Evolutionary conservation across 2,888 invertebrate species (phyloP).

Genomic region (Leptinotarsa peninsularis): DNA sequence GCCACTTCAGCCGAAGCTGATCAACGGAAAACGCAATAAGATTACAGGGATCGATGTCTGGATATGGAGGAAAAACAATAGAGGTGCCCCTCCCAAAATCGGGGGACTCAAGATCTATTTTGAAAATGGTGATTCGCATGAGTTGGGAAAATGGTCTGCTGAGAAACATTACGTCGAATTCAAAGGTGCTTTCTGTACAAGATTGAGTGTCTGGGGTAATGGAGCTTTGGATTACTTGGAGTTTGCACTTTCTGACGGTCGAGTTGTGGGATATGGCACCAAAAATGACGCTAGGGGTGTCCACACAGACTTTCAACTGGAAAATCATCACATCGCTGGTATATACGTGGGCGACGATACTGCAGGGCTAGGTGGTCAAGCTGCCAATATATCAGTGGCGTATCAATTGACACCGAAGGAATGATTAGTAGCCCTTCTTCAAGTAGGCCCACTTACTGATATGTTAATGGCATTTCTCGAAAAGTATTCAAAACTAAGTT

Average conservation of each 20-base stretch:
- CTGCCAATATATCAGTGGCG: not conserved
- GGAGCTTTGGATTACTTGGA: slow-evolving; percentile 23
- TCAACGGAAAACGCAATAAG: slow-evolving; percentile 19
- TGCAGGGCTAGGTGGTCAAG: not conserved
- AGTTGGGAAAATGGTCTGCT: not conserved
- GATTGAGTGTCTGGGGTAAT: slow-evolving; percentile 26
- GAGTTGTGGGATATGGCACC: slow-evolving; percentile 18
- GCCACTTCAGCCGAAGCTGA: slow-evolving; percentile 15
- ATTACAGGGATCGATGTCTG: slow-evolving; percentile 18
- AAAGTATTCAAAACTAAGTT: no score
- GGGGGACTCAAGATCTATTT: not conserved
- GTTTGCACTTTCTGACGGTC: slow-evolving; percentile 25
- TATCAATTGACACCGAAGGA: not conserved
- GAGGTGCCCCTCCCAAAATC: not conserved
- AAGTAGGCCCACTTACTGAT: no score
- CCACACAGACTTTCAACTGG: not conserved
- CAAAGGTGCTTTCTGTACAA: not conserved
- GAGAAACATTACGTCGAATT: slow-evolving; percentile 9
- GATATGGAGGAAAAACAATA: slow-evolving; percentile 18
- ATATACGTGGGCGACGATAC: not conserved
- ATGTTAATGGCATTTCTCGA: no score
- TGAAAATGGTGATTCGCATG: not conserved
- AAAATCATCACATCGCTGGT: not conserved
- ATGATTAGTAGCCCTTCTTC: not conserved
- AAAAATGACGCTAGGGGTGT: not conserved